A percentile compares a stretch with the other conserved stretches of the same genome.
These are phyloP conservation scores for Laothoe populi DNA, from an alignment of 2,888 invertebrate genomes.

Conservation along the genomic window DNA sequence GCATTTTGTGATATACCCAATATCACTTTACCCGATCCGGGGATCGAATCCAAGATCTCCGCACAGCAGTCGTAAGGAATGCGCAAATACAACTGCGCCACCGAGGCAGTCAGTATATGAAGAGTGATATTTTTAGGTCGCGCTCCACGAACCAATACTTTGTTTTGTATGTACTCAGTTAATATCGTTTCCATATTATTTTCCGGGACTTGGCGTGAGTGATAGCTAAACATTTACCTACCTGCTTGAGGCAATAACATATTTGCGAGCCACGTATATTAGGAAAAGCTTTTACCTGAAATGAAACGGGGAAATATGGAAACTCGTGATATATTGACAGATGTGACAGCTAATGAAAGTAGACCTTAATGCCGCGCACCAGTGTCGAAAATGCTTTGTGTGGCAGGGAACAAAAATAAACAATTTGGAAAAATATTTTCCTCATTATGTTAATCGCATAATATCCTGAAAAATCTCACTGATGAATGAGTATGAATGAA, in stretches of 20 bases:
- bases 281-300: constrained; percentile 66
- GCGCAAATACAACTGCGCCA: too few species aligned
- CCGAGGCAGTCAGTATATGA: too few species aligned
- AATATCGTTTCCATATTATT: constrained; percentile 32
- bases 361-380: constrained; percentile 37
- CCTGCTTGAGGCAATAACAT: constrained; percentile 48
- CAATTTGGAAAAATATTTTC: constrained; percentile 36
- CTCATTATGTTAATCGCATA: constrained; percentile 39
- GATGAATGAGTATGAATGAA: too few species aligned
- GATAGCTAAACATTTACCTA: constrained; percentile 42
- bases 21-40: too few species aligned
- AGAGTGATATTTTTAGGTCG: too few species aligned
- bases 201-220: constrained; percentile 31
- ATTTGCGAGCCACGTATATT: constrained; percentile 55
- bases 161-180: constrained; percentile 28
- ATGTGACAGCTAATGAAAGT: constrained; percentile 45
- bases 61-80: too few species aligned
- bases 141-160: too few species aligned
- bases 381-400: constrained; percentile 38
- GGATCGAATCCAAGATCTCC: too few species aligned
- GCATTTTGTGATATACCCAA: too few species aligned
- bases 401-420: constrained; percentile 25
- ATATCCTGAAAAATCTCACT: too few species aligned
- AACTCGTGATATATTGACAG: constrained; percentile 47
- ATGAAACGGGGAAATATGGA: constrained; percentile 50